These are phyloP conservation scores for Sarcophaga subvicina DNA, from an alignment of 2,888 invertebrate species.

Conservation along the genomic window DNA sequence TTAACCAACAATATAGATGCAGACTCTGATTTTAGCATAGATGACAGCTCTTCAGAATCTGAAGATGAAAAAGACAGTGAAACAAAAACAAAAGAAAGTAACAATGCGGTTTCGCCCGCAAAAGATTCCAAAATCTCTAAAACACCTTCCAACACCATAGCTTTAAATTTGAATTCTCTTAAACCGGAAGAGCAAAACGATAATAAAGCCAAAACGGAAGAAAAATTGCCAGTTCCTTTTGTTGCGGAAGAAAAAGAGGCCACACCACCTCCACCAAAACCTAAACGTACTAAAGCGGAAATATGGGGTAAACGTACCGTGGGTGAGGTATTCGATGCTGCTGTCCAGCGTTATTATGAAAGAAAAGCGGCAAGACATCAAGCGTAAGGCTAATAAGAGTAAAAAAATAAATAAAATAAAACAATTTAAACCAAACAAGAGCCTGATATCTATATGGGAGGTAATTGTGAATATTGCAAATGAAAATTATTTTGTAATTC, in stretches of 20 bases:
- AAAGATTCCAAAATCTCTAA: conserved; percentile 14
- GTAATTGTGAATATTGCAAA: too few relatives aligned
- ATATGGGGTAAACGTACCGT: conserved; percentile 94
- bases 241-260: conserved; percentile 16
- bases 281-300: conserved; percentile 86
- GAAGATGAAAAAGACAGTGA: conserved; percentile 70
- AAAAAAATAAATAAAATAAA: conserved; percentile 7
- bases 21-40: conserved; percentile 88
- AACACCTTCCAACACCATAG: conserved; percentile 42
- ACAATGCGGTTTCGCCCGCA: conserved; percentile 7
- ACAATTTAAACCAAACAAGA: background rate
- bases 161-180: conserved; percentile 70
- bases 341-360: conserved; percentile 89
- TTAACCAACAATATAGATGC: conserved; percentile 86
- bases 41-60: conserved; percentile 83
- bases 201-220: conserved; percentile 67
- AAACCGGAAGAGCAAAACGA: conserved; percentile 70
- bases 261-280: conserved; percentile 69
- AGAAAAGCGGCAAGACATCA: conserved; percentile 85
- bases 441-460: too few relatives aligned
- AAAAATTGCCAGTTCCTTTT: conserved; percentile 25
- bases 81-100: conserved; percentile 30
- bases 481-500: too few relatives aligned
- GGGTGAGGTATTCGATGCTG: conserved; percentile 89
- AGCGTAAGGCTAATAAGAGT: conserved; percentile 33